Evolutionary conservation across 2,888 invertebrate genomes (phyloP).

Genomic region (Agriopis leucophaearia): DNA sequence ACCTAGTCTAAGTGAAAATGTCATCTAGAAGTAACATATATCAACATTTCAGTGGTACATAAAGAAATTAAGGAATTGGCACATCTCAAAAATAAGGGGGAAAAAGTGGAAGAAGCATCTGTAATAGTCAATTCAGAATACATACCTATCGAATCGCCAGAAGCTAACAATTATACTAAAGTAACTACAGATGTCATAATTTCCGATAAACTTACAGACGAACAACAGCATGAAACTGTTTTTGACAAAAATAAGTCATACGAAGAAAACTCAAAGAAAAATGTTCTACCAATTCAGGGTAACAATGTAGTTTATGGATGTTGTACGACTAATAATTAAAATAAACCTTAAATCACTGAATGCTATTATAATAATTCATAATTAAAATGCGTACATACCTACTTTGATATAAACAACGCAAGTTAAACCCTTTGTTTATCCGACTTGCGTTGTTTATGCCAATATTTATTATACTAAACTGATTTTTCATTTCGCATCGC

Average conservation of each 20-base stretch:
- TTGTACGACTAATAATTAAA: slow-evolving; percentile 9
- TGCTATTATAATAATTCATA: not conserved
- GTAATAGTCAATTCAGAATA: not conserved
- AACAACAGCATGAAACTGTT: not conserved
- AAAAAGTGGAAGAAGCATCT: not conserved
- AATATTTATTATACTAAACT: not conserved
- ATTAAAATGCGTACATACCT: too few relatives aligned
- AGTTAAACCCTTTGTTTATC: not conserved
- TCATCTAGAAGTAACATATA: not conserved
- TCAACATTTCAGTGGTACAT: not conserved
- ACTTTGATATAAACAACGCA: not conserved
- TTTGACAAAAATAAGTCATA: not conserved
- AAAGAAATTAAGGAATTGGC: not conserved
- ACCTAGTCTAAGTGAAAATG: not conserved
- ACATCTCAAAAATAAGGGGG: not conserved
- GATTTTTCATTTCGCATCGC: not conserved
- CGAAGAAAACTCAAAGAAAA: not conserved
- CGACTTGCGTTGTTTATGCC: not conserved
- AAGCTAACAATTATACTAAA: not conserved
- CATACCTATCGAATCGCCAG: not conserved
- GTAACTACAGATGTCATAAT: not conserved
- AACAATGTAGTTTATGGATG: slow-evolving; percentile 3
- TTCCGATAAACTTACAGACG: not conserved
- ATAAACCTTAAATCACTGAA: not conserved
- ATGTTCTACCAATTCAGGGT: slow-evolving; percentile 17